A percentile compares a stretch with the other conserved stretches of the same genome.
These are phyloP conservation scores for Ridgeia piscesae DNA, from an alignment of 1,140 invertebrate species.

Conservation along the genomic window DNA sequence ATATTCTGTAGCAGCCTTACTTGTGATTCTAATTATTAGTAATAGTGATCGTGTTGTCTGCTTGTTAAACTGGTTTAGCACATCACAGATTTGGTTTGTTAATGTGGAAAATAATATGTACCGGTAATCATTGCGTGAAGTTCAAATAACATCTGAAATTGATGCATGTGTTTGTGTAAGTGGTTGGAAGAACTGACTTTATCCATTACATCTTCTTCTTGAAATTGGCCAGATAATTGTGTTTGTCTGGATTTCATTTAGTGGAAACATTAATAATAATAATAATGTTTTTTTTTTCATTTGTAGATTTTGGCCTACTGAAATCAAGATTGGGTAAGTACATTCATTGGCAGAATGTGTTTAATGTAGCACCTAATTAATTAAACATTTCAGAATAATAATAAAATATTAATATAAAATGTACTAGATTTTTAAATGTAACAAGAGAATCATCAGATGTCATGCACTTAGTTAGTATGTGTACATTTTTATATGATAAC, in stretches of 20 bases:
- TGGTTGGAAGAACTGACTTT: too few relatives aligned
- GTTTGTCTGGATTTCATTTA: too few relatives aligned
- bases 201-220: too few relatives aligned
- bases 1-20: not conserved
- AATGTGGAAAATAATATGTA: too few relatives aligned
- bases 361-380: not conserved
- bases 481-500: not conserved
- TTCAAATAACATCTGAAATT: too few relatives aligned
- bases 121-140: too few relatives aligned
- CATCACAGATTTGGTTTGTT: not conserved
- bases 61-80: not conserved
- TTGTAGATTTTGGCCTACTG: not conserved
- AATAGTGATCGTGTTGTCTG: too few relatives aligned
- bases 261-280: too few relatives aligned
- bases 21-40: conserved; percentile 4
- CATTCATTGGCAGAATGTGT: not conserved
- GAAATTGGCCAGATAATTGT: too few relatives aligned
- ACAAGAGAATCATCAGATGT: not conserved
- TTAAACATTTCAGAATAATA: not conserved
- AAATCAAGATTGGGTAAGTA: not conserved
- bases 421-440: not conserved
- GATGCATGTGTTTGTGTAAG: too few relatives aligned
- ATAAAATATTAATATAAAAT: not conserved
- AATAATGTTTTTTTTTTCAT: too few relatives aligned
- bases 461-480: not conserved